Percentiles rank a stretch among this genome's conserved stretches.
phyloP scores from a whole-genome alignment of 92 coral and sea anemone species.

The Siderastrea siderea region DNA sequence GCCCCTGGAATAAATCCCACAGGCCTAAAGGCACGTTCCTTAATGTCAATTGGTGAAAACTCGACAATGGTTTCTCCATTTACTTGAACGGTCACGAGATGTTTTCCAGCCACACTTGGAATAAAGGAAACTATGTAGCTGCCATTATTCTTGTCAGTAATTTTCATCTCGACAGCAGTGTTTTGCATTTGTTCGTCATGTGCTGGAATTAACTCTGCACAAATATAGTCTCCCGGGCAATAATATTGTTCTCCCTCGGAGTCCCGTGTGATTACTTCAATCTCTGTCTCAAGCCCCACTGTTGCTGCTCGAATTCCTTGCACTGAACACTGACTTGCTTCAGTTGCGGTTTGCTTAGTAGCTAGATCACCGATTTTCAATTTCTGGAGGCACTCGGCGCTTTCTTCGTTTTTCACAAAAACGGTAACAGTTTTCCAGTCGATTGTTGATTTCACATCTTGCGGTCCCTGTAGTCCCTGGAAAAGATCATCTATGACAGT shows the following conservation, averaged over 20 bases:
- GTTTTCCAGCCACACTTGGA: too few species aligned
- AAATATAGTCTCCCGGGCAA: too few species aligned
- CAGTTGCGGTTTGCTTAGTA: neutral
- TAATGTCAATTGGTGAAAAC: neutral
- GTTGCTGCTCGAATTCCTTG: too few species aligned
- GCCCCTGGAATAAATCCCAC: neutral
- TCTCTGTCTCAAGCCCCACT: neutral
- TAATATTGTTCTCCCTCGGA: neutral
- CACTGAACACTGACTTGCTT: neutral
- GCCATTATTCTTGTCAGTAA: neutral
- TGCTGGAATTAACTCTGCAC: neutral
- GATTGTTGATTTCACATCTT: too few species aligned
- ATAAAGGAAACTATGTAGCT: too few species aligned
- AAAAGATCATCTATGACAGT: neutral
- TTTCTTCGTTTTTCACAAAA: neutral
- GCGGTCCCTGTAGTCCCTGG: neutral
- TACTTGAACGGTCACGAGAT: too few species aligned
- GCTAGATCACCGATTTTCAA: neutral
- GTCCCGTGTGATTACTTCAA: neutral
- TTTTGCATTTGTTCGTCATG: too few species aligned
- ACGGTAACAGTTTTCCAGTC: neutral
- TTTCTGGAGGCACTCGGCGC: neutral
- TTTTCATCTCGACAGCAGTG: neutral
- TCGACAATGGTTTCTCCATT: neutral
- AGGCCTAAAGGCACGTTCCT: neutral